These are phyloP conservation scores for Eciton burchellii DNA, from an alignment of 1,140 invertebrate species.

Conservation along the genomic window DNA sequence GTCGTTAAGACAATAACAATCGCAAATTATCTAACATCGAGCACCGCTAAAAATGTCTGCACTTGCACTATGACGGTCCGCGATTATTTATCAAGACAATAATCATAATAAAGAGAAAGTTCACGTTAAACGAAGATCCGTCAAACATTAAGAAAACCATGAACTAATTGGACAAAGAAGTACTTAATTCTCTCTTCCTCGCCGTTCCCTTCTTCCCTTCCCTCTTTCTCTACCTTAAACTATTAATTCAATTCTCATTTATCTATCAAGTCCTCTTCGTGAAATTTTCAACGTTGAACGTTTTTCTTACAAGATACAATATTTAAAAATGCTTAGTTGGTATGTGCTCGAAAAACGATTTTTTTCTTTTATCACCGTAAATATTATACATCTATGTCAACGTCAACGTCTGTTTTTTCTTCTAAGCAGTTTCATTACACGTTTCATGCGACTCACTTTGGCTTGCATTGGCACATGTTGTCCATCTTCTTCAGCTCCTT, in stretches of 20 bases:
- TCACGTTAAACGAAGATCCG: slow-evolving; percentile 89
- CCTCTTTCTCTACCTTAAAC: too few relatives aligned
- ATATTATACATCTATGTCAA: background rate
- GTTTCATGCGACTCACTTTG: slow-evolving; percentile 70
- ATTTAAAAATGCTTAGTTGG: too few relatives aligned
- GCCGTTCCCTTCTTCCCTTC: too few relatives aligned
- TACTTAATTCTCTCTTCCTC: too few relatives aligned
- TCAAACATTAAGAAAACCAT: slow-evolving; percentile 83
- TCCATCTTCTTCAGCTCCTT: slow-evolving; percentile 65
- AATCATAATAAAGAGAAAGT: slow-evolving; percentile 89
- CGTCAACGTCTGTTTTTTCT: background rate
- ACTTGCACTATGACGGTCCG: slow-evolving; percentile 86
- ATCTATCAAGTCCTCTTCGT: too few relatives aligned
- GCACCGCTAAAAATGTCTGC: slow-evolving; percentile 86
- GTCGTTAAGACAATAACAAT: too few relatives aligned
- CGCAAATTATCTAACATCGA: slow-evolving; percentile 88
- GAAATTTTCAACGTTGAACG: too few relatives aligned
- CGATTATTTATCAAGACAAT: slow-evolving; percentile 89
- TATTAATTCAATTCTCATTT: too few relatives aligned
- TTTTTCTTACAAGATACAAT: too few relatives aligned
- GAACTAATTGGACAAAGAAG: background rate
- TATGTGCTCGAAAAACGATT: too few relatives aligned
- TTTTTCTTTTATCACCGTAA: slow-evolving; percentile 7
- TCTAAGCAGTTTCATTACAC: background rate
- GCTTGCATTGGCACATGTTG: slow-evolving; percentile 74